Base-by-base conservation (phyloP, 2,113 vertebrate species). In the Spea multiplicata region DNA sequence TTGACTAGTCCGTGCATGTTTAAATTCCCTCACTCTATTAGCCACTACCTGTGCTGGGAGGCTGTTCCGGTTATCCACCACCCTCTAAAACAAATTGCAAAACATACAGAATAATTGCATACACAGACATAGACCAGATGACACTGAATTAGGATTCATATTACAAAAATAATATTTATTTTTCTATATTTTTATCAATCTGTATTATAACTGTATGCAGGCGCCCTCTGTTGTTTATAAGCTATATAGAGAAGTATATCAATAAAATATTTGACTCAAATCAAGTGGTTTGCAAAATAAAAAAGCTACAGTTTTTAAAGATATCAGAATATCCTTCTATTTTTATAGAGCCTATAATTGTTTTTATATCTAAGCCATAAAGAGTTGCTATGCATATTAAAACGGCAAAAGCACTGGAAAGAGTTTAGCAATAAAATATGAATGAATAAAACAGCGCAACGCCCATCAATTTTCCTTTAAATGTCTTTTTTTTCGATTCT, bases 171-270 rank as follows among this genome's bases (percentile, higher is more conserved):
- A 53, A 2, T n/a, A n/a, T 30, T 30, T 30, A 4, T 13, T 44
- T 10, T 13, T 30, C 45, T 17, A 46, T 69, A 68, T 50, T 73
- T 4, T 14, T 50, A 49, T 10, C 8, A 17, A 17, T 16, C 3
- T 44, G 65, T 44, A 61, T 9, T 46, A 53, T 44, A 52, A 55
- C 77, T 90, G 91, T 88, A 85, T 85, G 65, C 85, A 91, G 88
- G 92, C 90, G 93, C 94, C 96, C 95, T 93, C 95, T 96, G 67
- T 94, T 78, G 94, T 86, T 84, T 3, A 10, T 69, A 62, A 46
- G 0, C 1, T 70, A 73, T 78, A 68, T 70, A 65, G 46, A 57
- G 70, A 59, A 46, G 69, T 46, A 30, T 57, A 6, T 47, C 14
- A 17, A 71, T 44, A 44, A 44, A 9, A 4, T 50, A 3, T 16